phyloP scores from a whole-genome alignment of 2,113 vertebrate species.

The Rhabdomys dilectus region DNA sequence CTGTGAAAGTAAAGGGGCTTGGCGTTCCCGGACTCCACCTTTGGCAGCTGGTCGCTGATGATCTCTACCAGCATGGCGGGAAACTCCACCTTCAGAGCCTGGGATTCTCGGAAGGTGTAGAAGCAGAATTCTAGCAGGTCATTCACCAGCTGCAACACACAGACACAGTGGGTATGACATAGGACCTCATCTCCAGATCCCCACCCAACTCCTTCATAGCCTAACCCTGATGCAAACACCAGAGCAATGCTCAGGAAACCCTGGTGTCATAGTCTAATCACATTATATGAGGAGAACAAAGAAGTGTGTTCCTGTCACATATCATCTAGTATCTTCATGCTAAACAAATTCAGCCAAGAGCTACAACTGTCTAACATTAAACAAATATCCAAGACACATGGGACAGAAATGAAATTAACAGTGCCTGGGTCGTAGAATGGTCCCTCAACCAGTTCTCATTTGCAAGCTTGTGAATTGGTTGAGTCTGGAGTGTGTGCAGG shows the following conservation, averaged over 20 bases:
- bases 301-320: background rate
- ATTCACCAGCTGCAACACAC: slow-evolving; percentile 94
- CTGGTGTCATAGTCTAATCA: rapidly evolving
- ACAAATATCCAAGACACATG: rapidly evolving
- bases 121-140: slow-evolving; percentile 99
- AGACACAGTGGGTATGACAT: slow-evolving; percentile 41
- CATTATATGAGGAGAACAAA: background rate
- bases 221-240: background rate
- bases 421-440: rapidly evolving
- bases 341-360: background rate
- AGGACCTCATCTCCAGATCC: rapidly evolving
- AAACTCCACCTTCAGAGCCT: slow-evolving; percentile 99
- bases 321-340: background rate
- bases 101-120: slow-evolving; percentile 99
- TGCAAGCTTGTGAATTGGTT: rapidly evolving
- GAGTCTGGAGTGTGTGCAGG: rapidly evolving
- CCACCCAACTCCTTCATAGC: rapidly evolving
- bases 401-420: background rate
- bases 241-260: background rate
- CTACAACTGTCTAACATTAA: background rate
- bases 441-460: background rate
- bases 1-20: slow-evolving; percentile 99
- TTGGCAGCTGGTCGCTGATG: slow-evolving; percentile 99
- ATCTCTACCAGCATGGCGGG: slow-evolving; percentile 99
- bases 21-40: slow-evolving; percentile 98